Conservation (phyloP, 2,113 vertebrate genomes). For the Amphiprion percula region DNA sequence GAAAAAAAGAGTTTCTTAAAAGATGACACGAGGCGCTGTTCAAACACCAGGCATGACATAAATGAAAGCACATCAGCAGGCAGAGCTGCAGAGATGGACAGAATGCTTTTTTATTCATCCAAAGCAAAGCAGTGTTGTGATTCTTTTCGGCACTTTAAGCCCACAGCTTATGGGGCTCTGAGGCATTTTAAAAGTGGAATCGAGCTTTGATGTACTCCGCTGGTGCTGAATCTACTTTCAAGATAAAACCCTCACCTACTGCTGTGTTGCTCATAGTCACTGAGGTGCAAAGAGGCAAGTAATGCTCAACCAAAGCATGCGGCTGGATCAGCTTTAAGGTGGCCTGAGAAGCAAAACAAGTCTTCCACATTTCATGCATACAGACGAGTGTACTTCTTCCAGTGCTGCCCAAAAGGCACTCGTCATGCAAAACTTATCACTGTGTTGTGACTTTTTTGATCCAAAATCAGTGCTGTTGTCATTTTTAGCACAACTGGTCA, state of each 20-base stretch:
- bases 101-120: conserved; percentile 68
- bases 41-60: conserved; percentile 65
- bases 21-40: conserved; percentile 54
- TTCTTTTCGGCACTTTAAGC: conserved; percentile 69
- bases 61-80: conserved; percentile 72
- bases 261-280: conserved; percentile 60
- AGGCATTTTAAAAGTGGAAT: conserved; percentile 63
- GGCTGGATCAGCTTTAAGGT: conserved; percentile 18
- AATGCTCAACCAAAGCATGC: conserved; percentile 54
- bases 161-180: conserved; percentile 48
- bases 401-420: not conserved
- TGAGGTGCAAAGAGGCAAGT: conserved; percentile 66
- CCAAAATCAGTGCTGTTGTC: not conserved
- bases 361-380: conserved; percentile 39
- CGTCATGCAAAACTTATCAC: conserved; percentile 1
- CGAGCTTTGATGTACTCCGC: conserved; percentile 54
- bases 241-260: conserved; percentile 65
- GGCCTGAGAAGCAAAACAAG: conserved; percentile 49
- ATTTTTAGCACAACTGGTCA: too few relatives aligned
- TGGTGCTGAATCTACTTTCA: conserved; percentile 61
- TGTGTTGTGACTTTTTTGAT: conserved; percentile 1
- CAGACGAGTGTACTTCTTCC: conserved; percentile 8
- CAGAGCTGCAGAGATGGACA: conserved; percentile 55
- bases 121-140: conserved; percentile 59
- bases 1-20: conserved; percentile 48